phyloP scores from a whole-genome alignment of 1,140 invertebrate genomes.

The Aleiodes sp. region DNA sequence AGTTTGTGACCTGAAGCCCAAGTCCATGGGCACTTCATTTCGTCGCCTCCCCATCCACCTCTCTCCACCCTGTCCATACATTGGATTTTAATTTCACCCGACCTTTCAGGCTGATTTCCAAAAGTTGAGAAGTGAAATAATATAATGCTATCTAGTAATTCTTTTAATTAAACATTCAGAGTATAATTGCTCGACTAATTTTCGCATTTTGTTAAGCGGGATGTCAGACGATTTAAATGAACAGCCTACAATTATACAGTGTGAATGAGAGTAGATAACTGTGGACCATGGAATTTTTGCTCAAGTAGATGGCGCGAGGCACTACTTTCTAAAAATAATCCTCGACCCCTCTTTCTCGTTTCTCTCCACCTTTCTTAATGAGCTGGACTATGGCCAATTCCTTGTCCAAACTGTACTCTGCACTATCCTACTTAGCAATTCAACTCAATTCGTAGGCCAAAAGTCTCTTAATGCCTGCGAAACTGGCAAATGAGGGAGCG shows the following conservation, averaged over 20 bases:
- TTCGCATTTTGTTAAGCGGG: too few relatives aligned
- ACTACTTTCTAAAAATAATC: constrained; percentile 10
- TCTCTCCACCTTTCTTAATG: neutral
- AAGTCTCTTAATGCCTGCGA: neutral
- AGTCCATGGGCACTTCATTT: constrained; percentile 4
- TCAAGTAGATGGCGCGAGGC: too few relatives aligned
- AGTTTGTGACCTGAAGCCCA: constrained; percentile 9
- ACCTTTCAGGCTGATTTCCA: too few relatives aligned
- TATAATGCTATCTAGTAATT: too few relatives aligned
- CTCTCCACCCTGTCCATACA: too few relatives aligned
- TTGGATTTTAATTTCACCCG: too few relatives aligned
- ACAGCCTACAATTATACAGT: constrained; percentile 11
- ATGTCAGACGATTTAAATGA: constrained; percentile 8
- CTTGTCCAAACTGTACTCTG: constrained; percentile 5
- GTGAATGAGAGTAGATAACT: neutral
- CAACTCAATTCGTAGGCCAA: neutral
- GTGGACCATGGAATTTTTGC: neutral
- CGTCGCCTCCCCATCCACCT: too few relatives aligned
- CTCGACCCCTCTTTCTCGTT: neutral
- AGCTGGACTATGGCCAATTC: constrained; percentile 24
- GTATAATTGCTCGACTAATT: too few relatives aligned
- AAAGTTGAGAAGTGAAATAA: too few relatives aligned
- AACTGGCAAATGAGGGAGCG: too few relatives aligned
- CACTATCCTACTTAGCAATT: constrained; percentile 7
- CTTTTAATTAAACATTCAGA: too few relatives aligned